Evolutionary conservation across 35 echinoderm and acorn worm species (phyloP), one percentile per base, ranked within the genome.

Genomic region (Amphiura filiformis): DNA sequence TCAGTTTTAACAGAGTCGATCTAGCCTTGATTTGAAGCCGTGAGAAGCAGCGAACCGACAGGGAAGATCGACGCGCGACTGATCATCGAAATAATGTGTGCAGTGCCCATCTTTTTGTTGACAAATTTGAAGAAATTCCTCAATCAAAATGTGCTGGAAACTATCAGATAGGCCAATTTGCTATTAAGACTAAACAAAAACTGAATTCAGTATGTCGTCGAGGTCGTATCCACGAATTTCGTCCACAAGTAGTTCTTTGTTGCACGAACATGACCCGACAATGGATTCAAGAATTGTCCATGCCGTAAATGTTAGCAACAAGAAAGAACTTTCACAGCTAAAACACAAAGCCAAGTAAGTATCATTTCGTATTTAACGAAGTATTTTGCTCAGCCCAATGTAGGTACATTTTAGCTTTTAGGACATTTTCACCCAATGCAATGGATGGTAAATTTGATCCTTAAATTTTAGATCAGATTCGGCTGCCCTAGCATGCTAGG

Each of bases 221-320:
- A 52, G 7, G 44, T 52, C 44, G 20, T 52, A 11, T 52, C 20
- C 44, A 52, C 15, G 61, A n/a, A 3, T 26, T 11, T 70, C 61
- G 61, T 70, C 61, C 1, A 26, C 61, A 11, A n/a, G n/a, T n/a
- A n/a, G n/a, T n/a, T 11, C 28, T n/a, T 23, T 70, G 17, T 23
- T 70, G 28, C 61, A 56, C 44, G 89, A 91, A 41, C 82, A 80
- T 32, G 86, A 88, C 44, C 88, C 93, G 28, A 87, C 93, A 0
- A 87, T 94, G 87, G 88, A 89, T 78, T 31, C 83, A 0, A 32
- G 84, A 14, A 94, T 89, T 32, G 93, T 89, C 0, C 87, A 94
- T 39, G 76, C 93, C 0, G 84, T 90, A 7, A 84, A 84, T 42
- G 93, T 94, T 20, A 90, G 80, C 75, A 94, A 94, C 78, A 94